These are phyloP conservation scores for Mesodorylaimus sp. DNA, from an alignment of 2,888 invertebrate genomes.

Conservation along the genomic window DNA sequence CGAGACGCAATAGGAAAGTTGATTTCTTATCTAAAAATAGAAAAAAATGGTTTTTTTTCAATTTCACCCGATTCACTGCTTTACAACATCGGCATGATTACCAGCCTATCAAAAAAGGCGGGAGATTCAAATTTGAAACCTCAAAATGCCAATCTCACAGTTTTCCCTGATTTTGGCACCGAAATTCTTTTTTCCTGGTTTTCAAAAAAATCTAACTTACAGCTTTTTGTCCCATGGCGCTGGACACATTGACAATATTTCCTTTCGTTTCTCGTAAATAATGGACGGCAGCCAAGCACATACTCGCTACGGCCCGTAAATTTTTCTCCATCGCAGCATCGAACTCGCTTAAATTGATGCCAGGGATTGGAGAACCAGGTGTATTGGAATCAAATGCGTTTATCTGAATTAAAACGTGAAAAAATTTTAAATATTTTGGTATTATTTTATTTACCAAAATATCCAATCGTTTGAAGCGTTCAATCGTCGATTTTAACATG, in stretches of 20 bases:
- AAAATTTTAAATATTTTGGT: background rate
- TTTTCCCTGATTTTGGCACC: no score
- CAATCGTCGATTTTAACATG: no score
- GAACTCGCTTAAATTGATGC: background rate
- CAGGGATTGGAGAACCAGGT: background rate
- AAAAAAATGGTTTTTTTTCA: no score
- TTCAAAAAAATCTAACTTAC: no score
- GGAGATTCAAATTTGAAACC: no score
- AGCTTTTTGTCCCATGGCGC: background rate
- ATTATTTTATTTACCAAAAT: background rate
- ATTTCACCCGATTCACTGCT: no score
- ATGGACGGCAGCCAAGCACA: background rate
- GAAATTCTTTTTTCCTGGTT: no score
- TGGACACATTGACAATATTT: background rate
- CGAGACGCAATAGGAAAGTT: background rate
- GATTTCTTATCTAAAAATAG: background rate
- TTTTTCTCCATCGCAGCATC: background rate
- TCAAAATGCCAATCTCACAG: no score
- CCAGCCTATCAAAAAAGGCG: no score
- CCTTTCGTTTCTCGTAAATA: background rate
- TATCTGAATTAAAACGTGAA: background rate
- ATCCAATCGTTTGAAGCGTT: background rate
- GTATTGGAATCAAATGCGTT: background rate
- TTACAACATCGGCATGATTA: no score
- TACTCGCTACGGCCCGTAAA: background rate